Percentiles rank a stretch among this genome's conserved stretches.
Conservation (phyloP, 2,113 vertebrate genomes). For the Tichodroma muraria region DNA sequence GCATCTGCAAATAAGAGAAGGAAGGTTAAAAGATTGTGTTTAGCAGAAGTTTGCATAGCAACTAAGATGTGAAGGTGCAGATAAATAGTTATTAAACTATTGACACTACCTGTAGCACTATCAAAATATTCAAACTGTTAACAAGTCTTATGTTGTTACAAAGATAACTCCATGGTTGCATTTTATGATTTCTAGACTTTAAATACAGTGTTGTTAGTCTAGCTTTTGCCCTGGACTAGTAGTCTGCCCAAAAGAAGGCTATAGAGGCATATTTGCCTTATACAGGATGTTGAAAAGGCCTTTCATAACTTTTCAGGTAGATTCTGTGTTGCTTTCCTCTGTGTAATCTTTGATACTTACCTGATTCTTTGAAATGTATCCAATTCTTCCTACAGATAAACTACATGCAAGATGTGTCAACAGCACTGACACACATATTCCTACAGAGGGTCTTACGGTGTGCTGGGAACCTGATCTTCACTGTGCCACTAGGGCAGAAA, state of each 20-base stretch:
- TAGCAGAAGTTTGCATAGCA: not conserved
- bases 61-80: not conserved
- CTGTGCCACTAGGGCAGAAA: constrained; percentile 1
- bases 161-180: not conserved
- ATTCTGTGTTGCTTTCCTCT: not conserved
- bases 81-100: not conserved
- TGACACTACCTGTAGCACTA: not conserved
- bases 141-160: not conserved
- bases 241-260: not conserved
- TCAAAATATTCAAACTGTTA: not conserved
- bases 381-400: not conserved
- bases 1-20: not conserved
- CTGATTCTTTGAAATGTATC: not conserved
- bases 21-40: not conserved
- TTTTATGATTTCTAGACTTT: not conserved
- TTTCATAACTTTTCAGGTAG: not conserved
- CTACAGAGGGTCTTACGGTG: not conserved
- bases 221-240: not conserved
- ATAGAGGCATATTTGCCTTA: not conserved
- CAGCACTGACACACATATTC: not conserved
- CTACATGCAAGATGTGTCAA: not conserved
- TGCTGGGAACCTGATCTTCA: not conserved
- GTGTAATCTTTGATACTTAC: not conserved
- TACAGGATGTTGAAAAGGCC: not conserved
- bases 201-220: not conserved